These are phyloP conservation scores for Perognathus longimembris DNA, from an alignment of 2,113 vertebrate species.

Conservation along the genomic window DNA sequence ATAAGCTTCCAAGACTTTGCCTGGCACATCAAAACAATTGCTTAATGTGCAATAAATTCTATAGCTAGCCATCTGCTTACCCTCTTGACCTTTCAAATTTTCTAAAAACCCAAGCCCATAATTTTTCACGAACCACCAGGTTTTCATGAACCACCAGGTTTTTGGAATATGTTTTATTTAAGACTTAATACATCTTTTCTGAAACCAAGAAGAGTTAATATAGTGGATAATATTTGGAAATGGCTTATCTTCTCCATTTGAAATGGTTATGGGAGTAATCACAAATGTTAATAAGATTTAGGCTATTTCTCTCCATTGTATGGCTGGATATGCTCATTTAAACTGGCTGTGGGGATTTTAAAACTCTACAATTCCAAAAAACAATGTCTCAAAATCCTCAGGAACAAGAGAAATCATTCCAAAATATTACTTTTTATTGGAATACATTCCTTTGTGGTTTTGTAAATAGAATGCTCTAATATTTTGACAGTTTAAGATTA, in stretches of 20 bases:
- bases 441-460: background rate
- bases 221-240: constrained; percentile 74
- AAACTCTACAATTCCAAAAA: constrained; percentile 57
- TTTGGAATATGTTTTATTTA: constrained; percentile 71
- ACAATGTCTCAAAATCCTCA: constrained; percentile 59
- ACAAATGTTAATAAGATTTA: constrained; percentile 75
- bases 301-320: constrained; percentile 40
- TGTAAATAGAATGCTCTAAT: background rate
- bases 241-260: constrained; percentile 45
- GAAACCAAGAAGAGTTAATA: constrained; percentile 70
- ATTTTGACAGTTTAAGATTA: background rate
- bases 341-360: constrained; percentile 37
- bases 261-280: constrained; percentile 67
- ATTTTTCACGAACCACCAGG: constrained; percentile 81
- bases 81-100: constrained; percentile 87
- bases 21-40: constrained; percentile 86
- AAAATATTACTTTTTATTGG: constrained; percentile 10
- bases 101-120: constrained; percentile 80
- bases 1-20: constrained; percentile 82
- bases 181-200: constrained; percentile 76
- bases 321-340: constrained; percentile 40
- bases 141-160: constrained; percentile 75
- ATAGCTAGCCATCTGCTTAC: constrained; percentile 86
- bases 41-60: constrained; percentile 85
- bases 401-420: background rate